Base-by-base conservation (phyloP, 2,113 vertebrate species). In the Mirounga angustirostris region DNA sequence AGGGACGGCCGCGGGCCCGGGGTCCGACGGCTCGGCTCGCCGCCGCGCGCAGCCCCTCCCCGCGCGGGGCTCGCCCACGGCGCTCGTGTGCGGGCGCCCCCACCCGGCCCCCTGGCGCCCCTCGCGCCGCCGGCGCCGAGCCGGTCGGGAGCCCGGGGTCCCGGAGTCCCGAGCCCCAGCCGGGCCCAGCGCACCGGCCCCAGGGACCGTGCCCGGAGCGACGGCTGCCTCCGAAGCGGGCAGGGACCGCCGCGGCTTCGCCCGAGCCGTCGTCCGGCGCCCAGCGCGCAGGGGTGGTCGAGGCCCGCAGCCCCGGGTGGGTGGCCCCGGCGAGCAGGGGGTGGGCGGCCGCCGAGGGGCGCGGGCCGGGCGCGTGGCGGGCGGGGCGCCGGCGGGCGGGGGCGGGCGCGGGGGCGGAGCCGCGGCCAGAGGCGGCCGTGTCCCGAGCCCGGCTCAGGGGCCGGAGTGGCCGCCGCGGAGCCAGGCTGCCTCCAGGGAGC, bases 401-500 rank as follows among this genome's bases (percentile, higher is more conserved):
- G 78, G 43, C 67, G n/a, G 59, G 50, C 36, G 71, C 7, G 36
- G 50, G 91, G 96, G 90, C 52, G 89, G 73, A 71, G 94, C 91
- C 52, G 43, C 40, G 90, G 82, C 74, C 36, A 7, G 89, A 65
- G 96, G 97, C 83, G 54, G 89, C 92, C 0, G 92, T 33, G 95
- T 40, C 95, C 89, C 13, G 63, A 92, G 95, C 78, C 30, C 8
- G 73, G 84, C 95, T 65, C 96, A 0, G 80, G 95, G 94, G 87
- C 97, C 19, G 36, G 9, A n/a, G 94, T 61, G 97, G 96, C 94
- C 43, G 80, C 92, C 24, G 84, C 85, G 9, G 87, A 95, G 95
- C 58, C 0, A 33, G 94, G 96, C 93, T 26, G 79, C 73, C 59
- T 67, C 46, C 26, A 52, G 87, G 30, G 33, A 86, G 96, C 92